Evolutionary conservation across 2,113 vertebrate genomes (phyloP).

Genomic region (Madoqua kirkii): DNA sequence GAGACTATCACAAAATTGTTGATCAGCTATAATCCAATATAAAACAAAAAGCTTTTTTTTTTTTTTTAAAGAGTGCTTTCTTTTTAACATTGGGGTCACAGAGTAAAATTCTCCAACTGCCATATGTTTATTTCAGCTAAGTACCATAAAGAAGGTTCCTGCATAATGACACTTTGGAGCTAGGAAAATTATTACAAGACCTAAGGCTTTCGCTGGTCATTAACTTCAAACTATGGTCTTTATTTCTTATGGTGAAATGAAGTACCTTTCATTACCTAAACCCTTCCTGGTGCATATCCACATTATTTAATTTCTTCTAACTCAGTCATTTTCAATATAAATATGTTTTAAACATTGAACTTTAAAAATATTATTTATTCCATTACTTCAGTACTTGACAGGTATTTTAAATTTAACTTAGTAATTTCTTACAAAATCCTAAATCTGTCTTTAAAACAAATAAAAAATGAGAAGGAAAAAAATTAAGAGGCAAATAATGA

Average conservation of each 20-base stretch:
- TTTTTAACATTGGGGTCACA: not conserved
- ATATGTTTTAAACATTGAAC: constrained; percentile 74
- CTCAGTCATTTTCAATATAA: constrained; percentile 71
- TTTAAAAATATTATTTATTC: constrained; percentile 77
- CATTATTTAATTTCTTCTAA: constrained; percentile 67
- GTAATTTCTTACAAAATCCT: constrained; percentile 64
- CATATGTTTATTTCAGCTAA: not conserved
- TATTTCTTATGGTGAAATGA: constrained; percentile 76
- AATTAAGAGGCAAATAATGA: not conserved
- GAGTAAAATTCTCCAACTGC: constrained; percentile 21
- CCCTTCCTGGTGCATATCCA: constrained; percentile 48
- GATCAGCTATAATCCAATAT: not conserved
- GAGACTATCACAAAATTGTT: not conserved
- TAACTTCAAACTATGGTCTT: constrained; percentile 63
- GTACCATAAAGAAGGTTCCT: constrained; percentile 29
- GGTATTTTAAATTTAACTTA: constrained; percentile 73
- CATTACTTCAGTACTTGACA: constrained; percentile 68
- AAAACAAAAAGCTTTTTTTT: not conserved
- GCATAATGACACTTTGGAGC: not conserved
- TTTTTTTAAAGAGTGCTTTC: not conserved
- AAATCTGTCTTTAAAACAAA: constrained; percentile 75
- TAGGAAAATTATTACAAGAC: constrained; percentile 55
- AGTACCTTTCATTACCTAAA: constrained; percentile 61
- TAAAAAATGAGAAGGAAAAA: constrained; percentile 62
- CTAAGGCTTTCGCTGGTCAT: constrained; percentile 34